A percentile compares a stretch with the other conserved stretches of the same genome.
phyloP scores from a whole-genome alignment of 2,888 invertebrate genomes.

The Pimpla rufipes region DNA sequence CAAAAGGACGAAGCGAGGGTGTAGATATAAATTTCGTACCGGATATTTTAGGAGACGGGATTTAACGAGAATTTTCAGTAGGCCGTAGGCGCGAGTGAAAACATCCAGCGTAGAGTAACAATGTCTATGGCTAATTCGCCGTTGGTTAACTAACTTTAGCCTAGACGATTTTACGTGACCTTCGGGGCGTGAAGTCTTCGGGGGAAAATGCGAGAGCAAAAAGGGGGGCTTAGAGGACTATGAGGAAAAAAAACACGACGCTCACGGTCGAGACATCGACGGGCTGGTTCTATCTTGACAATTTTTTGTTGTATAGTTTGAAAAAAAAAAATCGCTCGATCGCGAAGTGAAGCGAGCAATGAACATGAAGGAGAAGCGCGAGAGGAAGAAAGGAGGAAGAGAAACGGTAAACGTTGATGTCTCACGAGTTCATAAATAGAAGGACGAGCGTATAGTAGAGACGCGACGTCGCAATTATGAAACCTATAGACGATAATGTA shows the following conservation, averaged over 20 bases:
- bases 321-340: slow-evolving; percentile 62
- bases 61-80: slow-evolving; percentile 36
- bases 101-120: slow-evolving; percentile 41
- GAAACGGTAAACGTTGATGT: slow-evolving; percentile 15
- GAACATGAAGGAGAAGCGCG: not conserved
- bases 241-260: slow-evolving; percentile 21
- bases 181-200: slow-evolving; percentile 20
- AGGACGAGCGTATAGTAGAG: slow-evolving; percentile 53
- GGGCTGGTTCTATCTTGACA: slow-evolving; percentile 77
- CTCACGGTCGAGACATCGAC: slow-evolving; percentile 45
- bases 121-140: slow-evolving; percentile 47
- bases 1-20: not conserved
- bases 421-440: slow-evolving; percentile 49
- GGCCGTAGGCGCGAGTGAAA: slow-evolving; percentile 61
- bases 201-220: slow-evolving; percentile 20
- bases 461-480: slow-evolving; percentile 30
- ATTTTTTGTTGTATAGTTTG: slow-evolving; percentile 81
- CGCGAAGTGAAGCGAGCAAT: not conserved
- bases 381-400: not conserved
- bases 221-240: slow-evolving; percentile 10
- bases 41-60: not conserved
- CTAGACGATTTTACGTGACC: slow-evolving; percentile 50
- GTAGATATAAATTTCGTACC: slow-evolving; percentile 40
- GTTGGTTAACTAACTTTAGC: slow-evolving; percentile 48
- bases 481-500: slow-evolving; percentile 42